These are phyloP conservation scores for Albula glossodonta DNA, from an alignment of 2,113 vertebrate species.

Conservation along the genomic window DNA sequence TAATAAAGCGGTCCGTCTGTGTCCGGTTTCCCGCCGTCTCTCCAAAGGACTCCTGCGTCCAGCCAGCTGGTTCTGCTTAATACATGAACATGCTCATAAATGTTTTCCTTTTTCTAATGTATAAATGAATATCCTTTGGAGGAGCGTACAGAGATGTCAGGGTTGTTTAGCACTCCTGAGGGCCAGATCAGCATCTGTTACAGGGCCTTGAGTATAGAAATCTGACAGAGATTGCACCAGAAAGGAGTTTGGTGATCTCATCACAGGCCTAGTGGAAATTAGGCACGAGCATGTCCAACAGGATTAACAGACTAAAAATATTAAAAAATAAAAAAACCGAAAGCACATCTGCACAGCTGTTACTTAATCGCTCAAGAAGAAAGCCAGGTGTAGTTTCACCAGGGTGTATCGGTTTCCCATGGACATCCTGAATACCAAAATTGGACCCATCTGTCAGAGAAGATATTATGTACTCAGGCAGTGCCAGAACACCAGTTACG, in stretches of 20 bases:
- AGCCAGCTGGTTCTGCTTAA: constrained; percentile 16
- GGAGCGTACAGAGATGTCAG: neutral
- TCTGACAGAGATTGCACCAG: constrained; percentile 47
- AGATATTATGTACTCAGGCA: constrained; percentile 5
- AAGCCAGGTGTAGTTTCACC: constrained; percentile 15
- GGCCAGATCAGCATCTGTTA: constrained; percentile 36
- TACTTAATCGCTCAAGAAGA: constrained; percentile 48
- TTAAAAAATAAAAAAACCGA: constrained; percentile 21
- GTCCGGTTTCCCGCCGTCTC: neutral
- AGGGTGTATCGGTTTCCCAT: neutral
- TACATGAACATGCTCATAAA: neutral
- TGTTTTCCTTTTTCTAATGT: constrained; percentile 20
- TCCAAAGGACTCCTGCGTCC: neutral
- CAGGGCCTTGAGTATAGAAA: constrained; percentile 18
- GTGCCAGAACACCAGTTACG: neutral
- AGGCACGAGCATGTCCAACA: constrained; percentile 45
- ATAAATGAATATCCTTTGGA: constrained; percentile 9
- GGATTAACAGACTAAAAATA: constrained; percentile 45
- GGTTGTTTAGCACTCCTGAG: constrained; percentile 8
- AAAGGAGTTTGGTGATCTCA: constrained; percentile 50
- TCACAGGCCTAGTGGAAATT: constrained; percentile 49
- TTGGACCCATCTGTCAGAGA: neutral
- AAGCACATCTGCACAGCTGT: constrained; percentile 51
- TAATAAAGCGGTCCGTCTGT: neutral
- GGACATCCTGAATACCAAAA: neutral